Evolutionary conservation across 1,140 invertebrate species (phyloP), one percentile per base, ranked within the genome.

Genomic region (Hesperophylax magnus): DNA sequence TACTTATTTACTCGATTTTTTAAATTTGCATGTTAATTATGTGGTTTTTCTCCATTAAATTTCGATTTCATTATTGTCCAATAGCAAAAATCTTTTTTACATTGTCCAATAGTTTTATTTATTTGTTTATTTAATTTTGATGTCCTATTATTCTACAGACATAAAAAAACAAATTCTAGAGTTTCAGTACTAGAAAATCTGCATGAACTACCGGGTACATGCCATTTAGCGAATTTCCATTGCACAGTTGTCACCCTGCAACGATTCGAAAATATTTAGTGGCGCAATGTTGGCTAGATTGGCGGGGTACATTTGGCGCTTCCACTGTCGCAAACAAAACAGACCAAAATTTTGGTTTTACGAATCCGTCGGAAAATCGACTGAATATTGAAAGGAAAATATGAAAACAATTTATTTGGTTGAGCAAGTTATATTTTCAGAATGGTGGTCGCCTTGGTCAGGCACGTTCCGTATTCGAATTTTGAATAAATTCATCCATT

Each of bases 321-420:
- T 69, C 27, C 75, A 47, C 52, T 20, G 39, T 53, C 34, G 76
- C 58, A 65, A 67, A 78, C 61, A 65, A n/a, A 65, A 78, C 34
- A 65, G 39, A 52, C 39, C 60, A 24, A 78, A 67, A 31, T 24
- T 52, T 78, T 47, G 76, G 76, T 78, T 78, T 65, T 65, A 39
- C 15, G 31, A 77, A 53, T 78, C n/a, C 39, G 52, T 39, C 61
- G 76, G 76, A 22, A 67, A 78, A 78, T 67, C 61, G 76, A 65
- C 47, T 78, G 60, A 65, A 78, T 78, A 78, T 67, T 78, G 22
- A 65, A 78, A 24, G 47, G 24, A 67, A 78, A 78, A 78, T 78
- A 78, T 78, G 60, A 78, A 47, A 78, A 78, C 72, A 75, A 75
- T 75, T 75, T 75, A 75, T 75, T 75, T 27, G 72, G 56, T 24